Percentiles rank a stretch among this genome's conserved stretches.
These are phyloP conservation scores for Megalonaias nervosa DNA, from an alignment of 1,140 invertebrate genomes.

Conservation along the genomic window DNA sequence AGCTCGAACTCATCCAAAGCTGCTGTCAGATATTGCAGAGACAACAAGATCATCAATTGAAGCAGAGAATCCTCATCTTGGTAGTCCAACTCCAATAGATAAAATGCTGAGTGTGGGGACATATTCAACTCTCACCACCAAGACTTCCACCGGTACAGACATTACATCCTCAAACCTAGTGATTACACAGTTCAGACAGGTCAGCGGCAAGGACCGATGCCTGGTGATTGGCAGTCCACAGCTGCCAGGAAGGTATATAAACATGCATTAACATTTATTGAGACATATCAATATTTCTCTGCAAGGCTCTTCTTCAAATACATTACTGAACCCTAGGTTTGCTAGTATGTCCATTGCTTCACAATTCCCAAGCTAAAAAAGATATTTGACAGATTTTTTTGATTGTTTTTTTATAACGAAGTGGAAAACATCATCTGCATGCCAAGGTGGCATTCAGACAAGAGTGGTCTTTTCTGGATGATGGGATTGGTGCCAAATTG, in stretches of 20 bases:
- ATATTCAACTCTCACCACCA: constrained; percentile 55
- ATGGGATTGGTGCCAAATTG: no score
- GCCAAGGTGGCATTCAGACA: no score
- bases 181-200: constrained; percentile 60
- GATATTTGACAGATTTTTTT: no score
- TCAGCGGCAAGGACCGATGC: constrained; percentile 56
- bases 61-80: constrained; percentile 4
- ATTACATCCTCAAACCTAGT: constrained; percentile 50
- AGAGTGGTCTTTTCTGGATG: no score
- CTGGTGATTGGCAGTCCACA: constrained; percentile 60
- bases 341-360: no score
- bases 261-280: no score
- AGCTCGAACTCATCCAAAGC: constrained; percentile 6
- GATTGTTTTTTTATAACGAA: no score
- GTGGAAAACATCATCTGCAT: no score
- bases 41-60: not conserved
- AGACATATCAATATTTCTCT: no score
- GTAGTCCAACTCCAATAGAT: constrained; percentile 39
- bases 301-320: constrained; percentile 1
- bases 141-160: constrained; percentile 65
- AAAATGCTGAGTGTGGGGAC: constrained; percentile 52
- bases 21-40: not conserved
- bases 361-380: no score
- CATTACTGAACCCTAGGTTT: not conserved
- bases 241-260: constrained; percentile 48